Conservation (phyloP, 2,888 invertebrate species). For the Chesias legatella region DNA sequence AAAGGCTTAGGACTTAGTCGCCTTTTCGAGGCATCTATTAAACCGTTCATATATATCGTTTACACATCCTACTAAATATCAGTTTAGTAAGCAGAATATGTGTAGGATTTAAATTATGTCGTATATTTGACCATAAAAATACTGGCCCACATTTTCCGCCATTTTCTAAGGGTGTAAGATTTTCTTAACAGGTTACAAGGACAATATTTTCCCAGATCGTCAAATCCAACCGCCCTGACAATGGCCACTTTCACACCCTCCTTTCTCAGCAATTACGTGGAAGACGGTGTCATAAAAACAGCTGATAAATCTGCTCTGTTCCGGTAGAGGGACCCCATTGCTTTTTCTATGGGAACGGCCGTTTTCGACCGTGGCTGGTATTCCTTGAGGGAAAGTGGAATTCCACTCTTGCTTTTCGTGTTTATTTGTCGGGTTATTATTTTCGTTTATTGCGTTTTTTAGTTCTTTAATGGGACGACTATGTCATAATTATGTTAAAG, state of each 20-base stretch:
- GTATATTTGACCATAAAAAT: too few species aligned
- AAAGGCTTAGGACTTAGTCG: too few species aligned
- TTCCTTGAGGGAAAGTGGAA: conserved; percentile 50
- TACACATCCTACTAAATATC: too few species aligned
- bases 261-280: conserved; percentile 26
- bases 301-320: conserved; percentile 53
- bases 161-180: too few species aligned
- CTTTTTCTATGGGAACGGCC: conserved; percentile 50
- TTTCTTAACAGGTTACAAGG: background rate
- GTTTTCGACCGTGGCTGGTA: conserved; percentile 30
- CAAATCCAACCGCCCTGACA: conserved; percentile 6
- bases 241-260: conserved; percentile 26
- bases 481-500: conserved; percentile 1
- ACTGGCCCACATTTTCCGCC: too few species aligned
- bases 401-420: conserved; percentile 50
- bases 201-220: background rate
- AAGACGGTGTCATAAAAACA: conserved; percentile 42
- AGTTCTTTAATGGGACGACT: background rate
- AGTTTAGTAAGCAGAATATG: too few species aligned
- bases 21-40: too few species aligned
- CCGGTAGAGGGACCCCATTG: conserved; percentile 41
- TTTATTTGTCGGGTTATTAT: conserved; percentile 18
- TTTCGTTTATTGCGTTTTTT: conserved; percentile 21
- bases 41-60: too few species aligned
- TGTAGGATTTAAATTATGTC: background rate